phyloP scores from a whole-genome alignment of 2,113 vertebrate species.

The Grammomys dolichurus region DNA sequence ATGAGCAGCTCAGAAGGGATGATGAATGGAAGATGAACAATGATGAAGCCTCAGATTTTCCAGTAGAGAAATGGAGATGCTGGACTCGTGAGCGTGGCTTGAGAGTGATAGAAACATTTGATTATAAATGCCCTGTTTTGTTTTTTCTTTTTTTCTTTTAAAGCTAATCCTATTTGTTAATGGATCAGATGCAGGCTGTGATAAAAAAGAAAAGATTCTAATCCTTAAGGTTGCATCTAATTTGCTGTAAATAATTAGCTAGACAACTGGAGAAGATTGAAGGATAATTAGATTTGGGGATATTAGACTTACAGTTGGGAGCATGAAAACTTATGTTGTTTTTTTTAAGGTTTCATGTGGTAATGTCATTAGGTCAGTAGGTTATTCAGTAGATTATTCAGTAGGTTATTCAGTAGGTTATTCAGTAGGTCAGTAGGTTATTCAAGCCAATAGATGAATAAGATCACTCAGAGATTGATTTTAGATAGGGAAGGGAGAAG shows the following conservation, averaged over 20 bases:
- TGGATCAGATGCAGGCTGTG: neutral
- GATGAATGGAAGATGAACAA: neutral
- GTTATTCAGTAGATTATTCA: neutral
- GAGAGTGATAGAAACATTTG: neutral
- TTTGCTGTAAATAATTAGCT: neutral
- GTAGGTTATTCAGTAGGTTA: neutral
- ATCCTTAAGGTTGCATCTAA: neutral
- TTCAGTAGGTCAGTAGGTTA: neutral
- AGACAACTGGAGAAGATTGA: neutral
- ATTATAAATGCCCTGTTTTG: neutral
- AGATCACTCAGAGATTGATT: neutral
- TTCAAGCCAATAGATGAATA: neutral
- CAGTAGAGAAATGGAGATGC: neutral
- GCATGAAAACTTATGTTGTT: neutral
- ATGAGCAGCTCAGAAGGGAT: neutral
- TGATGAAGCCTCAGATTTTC: neutral
- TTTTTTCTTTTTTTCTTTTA: too few species aligned
- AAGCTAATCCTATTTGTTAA: neutral
- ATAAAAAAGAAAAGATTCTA: neutral
- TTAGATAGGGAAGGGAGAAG: neutral
- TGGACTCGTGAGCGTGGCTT: neutral
- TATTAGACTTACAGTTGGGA: neutral
- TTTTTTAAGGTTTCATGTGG: neutral
- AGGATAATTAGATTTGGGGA: neutral
- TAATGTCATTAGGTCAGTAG: neutral